phyloP scores from a whole-genome alignment of 2,888 invertebrate genomes.

The Meteorus colon region DNA sequence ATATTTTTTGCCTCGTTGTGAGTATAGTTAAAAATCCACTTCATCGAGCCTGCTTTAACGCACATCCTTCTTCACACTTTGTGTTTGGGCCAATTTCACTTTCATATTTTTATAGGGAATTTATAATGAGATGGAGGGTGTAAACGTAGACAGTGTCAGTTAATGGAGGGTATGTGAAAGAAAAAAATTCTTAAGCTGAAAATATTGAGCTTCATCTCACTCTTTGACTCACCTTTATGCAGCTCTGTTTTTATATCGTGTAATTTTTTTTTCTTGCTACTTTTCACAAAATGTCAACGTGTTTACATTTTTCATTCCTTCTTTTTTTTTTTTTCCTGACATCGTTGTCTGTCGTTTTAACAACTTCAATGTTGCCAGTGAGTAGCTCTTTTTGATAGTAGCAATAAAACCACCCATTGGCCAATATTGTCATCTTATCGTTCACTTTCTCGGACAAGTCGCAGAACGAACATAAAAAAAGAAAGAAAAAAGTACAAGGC shows the following conservation, averaged over 20 bases:
- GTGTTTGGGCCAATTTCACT: background rate
- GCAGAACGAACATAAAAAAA: background rate
- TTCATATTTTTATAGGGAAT: background rate
- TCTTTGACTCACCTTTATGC: background rate
- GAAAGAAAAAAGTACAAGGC: background rate
- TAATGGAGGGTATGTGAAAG: background rate
- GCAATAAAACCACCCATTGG: conserved; percentile 5
- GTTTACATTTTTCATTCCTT: background rate
- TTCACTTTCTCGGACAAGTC: conserved; percentile 7
- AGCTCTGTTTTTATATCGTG: background rate
- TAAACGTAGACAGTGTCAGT: background rate
- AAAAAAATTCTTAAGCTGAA: background rate
- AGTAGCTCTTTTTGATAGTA: background rate
- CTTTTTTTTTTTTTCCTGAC: background rate
- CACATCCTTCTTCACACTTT: background rate
- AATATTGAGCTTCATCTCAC: background rate
- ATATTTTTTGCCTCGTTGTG: no score
- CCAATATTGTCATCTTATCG: conserved; percentile 3
- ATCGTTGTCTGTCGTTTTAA: background rate
- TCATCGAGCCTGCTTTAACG: no score
- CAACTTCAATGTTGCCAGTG: background rate
- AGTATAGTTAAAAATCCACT: no score
- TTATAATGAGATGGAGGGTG: background rate
- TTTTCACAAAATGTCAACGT: background rate
- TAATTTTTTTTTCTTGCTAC: background rate